A percentile compares a stretch with the other conserved stretches of the same genome.
phyloP scores from a whole-genome alignment of 2,797 vertebrate genomes.

The Tangara arthus region DNA sequence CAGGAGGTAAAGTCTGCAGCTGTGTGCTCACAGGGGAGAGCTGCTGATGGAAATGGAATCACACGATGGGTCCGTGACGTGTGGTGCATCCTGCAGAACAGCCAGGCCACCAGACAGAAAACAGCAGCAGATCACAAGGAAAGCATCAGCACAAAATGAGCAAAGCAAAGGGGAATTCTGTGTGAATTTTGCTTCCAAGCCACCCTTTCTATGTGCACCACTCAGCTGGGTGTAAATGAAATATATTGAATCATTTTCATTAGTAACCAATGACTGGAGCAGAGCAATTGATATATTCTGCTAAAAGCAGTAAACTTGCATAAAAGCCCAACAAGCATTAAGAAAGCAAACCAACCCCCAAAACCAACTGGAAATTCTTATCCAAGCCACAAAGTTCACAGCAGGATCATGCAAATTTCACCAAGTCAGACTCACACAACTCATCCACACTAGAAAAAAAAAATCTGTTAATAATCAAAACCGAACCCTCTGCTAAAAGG shows the following conservation, averaged over 20 bases:
- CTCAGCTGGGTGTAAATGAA: background rate
- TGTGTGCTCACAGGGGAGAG: background rate
- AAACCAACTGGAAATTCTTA: background rate
- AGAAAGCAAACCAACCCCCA: background rate
- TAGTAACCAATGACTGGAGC: background rate
- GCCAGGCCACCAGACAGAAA: background rate
- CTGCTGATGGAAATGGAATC: background rate
- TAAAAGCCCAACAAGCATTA: background rate
- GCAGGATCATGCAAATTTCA: background rate
- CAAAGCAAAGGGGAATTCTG: background rate
- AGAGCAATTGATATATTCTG: background rate
- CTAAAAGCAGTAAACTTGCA: background rate
- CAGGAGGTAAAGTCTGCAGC: background rate
- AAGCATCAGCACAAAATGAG: background rate
- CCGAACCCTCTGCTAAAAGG: background rate
- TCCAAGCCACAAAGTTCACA: background rate
- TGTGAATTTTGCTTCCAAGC: background rate
- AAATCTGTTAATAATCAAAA: background rate
- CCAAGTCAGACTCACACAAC: background rate
- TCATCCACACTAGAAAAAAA: background rate
- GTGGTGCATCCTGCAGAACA: background rate
- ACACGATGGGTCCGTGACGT: fast-evolving
- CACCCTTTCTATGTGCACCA: background rate
- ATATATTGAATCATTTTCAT: background rate
- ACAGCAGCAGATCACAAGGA: background rate